Base-by-base conservation (phyloP, 2,888 invertebrate species). In the Lasioglossum malachurum region DNA sequence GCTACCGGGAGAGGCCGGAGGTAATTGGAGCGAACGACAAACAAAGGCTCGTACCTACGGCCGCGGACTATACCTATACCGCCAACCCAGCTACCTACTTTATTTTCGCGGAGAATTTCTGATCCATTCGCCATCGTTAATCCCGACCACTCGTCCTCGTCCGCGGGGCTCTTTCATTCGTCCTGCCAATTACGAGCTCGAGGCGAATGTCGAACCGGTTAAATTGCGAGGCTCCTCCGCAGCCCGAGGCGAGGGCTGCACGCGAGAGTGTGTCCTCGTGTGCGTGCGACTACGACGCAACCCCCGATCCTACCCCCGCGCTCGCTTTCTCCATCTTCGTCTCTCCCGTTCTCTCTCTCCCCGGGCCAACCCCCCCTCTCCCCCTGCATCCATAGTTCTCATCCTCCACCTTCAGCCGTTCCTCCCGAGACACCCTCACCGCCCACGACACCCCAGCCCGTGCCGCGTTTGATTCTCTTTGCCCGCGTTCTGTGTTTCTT, bases 21-120 rank as follows among this genome's bases (percentile, higher is more conserved):
- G 94, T 95, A 95, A 95, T 95, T 95, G 95, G 94, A 95, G 95
- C 95, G 95, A 94, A 95, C 95, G 94, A 95, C 94, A 95, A 95
- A 95, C 95, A 95, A 95, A 95, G 94, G 91, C 90, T 91, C 91
- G 91, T 91, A 91, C 90, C 90, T 91, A 91, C 90, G 90, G 90
- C 87, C 88, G 74, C 88, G 91, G 91, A 88, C 79, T 90, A 90
- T 89, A 90, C 89, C 90, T 89, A 88, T 80, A 90, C 80, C 83
- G 49, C 83, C 89, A 80, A 82, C 84, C 85, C 87, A 71, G 78
- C 91, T 91, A 91, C 91, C 91, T 91, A 91, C 91, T 93, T 93
- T 93, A 93, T 93, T 94, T 93, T 93, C 92, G 92, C 92, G 92
- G 92, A 91, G 92, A 92, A 93, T 93, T 93, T 93, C 94, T 94